Evolutionary conservation across 2,113 vertebrate genomes (phyloP).

Genomic region (Lagopus muta): DNA sequence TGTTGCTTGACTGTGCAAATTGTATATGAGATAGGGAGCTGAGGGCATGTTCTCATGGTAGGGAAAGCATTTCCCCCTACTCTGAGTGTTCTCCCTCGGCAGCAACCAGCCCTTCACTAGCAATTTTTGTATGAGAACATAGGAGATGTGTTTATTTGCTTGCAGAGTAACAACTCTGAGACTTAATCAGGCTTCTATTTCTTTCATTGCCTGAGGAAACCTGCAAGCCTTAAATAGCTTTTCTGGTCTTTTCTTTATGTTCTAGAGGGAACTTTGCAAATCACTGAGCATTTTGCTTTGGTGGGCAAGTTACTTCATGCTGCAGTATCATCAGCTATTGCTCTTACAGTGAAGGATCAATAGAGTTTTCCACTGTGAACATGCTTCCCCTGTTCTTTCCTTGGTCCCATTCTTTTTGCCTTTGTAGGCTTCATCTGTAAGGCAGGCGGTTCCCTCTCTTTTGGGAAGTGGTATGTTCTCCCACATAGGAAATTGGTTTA

Average conservation of each 20-base stretch:
- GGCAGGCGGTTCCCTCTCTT: background rate
- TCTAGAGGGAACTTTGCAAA: constrained; percentile 52
- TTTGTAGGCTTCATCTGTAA: background rate
- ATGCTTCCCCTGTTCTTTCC: background rate
- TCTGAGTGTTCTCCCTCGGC: background rate
- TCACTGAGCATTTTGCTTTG: constrained; percentile 11
- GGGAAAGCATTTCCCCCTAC: background rate
- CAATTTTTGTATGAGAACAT: background rate
- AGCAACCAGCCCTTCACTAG: background rate
- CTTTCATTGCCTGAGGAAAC: constrained; percentile 21
- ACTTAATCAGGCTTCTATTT: constrained; percentile 42
- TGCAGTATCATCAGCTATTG: background rate
- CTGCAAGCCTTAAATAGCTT: background rate
- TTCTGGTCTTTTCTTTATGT: constrained; percentile 43
- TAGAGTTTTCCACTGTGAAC: constrained; percentile 35
- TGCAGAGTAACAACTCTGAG: constrained; percentile 27
- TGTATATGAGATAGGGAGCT: background rate
- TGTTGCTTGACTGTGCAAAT: background rate
- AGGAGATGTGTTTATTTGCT: background rate
- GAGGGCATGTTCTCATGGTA: background rate
- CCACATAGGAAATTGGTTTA: background rate
- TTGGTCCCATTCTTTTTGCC: background rate
- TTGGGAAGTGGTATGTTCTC: constrained; percentile 9
- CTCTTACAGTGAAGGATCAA: constrained; percentile 42
- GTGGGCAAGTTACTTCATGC: constrained; percentile 45